Evolutionary conservation across 1,140 invertebrate genomes (phyloP).

Genomic region (Hyles euphorbiae): DNA sequence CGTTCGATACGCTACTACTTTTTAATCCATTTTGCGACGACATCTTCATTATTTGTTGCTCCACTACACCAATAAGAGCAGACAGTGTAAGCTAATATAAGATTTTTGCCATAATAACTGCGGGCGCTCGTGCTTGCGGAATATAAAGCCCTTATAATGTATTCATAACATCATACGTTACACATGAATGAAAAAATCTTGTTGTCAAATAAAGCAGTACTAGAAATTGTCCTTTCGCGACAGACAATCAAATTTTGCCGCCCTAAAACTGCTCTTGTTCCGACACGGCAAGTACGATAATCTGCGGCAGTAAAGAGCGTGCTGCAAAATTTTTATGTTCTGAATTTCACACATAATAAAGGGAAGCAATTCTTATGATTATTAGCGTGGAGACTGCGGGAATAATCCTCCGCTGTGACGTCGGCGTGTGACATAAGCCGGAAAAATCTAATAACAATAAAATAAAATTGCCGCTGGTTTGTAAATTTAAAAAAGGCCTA

Average conservation of each 20-base stretch:
- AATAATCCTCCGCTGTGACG: constrained; percentile 69
- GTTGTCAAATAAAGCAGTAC: constrained; percentile 37
- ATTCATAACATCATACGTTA: constrained; percentile 50
- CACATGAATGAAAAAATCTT: constrained; percentile 38
- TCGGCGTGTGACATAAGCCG: constrained; percentile 68
- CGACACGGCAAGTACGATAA: constrained; percentile 21
- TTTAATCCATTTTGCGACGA: constrained; percentile 64
- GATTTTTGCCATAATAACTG: not conserved
- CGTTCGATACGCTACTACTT: constrained; percentile 62
- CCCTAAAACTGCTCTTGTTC: constrained; percentile 33
- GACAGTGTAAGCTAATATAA: constrained; percentile 17
- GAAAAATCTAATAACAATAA: constrained; percentile 75
- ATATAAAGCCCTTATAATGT: constrained; percentile 43
- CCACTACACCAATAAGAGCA: constrained; percentile 7
- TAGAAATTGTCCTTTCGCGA: constrained; percentile 39
- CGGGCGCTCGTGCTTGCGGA: constrained; percentile 18
- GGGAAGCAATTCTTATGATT: constrained; percentile 72
- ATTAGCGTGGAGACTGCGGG: constrained; percentile 68
- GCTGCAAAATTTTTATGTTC: constrained; percentile 52
- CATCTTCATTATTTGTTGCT: constrained; percentile 68
- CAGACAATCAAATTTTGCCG: constrained; percentile 20
- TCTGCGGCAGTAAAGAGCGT: constrained; percentile 12
- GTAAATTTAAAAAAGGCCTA: constrained; percentile 67
- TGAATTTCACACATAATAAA: constrained; percentile 73
- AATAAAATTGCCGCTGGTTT: constrained; percentile 72